Percentiles rank a stretch among this genome's conserved stretches.
Evolutionary conservation across 2,113 vertebrate genomes (phyloP).

Genomic region (Laticauda colubrina): DNA sequence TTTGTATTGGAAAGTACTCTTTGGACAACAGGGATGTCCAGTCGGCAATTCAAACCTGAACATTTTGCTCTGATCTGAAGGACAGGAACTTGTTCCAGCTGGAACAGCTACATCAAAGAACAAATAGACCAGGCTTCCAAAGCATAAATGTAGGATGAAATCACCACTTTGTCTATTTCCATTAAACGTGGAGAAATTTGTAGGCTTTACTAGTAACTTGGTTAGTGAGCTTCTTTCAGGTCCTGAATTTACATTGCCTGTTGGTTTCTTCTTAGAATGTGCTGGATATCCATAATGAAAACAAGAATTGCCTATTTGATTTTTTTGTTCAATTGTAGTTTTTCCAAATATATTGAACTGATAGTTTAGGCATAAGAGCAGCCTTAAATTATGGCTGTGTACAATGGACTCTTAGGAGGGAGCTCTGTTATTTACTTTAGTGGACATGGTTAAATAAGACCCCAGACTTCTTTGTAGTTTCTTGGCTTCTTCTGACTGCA

Average conservation of each 20-base stretch:
- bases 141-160: constrained; percentile 12
- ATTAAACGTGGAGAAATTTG: background rate
- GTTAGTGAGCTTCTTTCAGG: background rate
- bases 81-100: background rate
- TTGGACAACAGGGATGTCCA: background rate
- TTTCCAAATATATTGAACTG: background rate
- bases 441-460: background rate
- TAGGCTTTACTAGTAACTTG: background rate
- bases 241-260: background rate
- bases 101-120: background rate
- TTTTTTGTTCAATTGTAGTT: background rate
- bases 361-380: background rate
- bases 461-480: background rate
- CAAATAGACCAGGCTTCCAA: background rate
- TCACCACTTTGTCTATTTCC: constrained; percentile 10
- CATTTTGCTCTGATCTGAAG: background rate
- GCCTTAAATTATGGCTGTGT: background rate
- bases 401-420: background rate
- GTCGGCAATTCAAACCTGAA: rapidly evolving
- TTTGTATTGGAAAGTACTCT: constrained; percentile 17
- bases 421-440: background rate
- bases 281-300: background rate
- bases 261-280: background rate
- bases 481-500: background rate
- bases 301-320: background rate